Conservation (phyloP, 2,888 invertebrate genomes). For the Diogma glabrata region DNA sequence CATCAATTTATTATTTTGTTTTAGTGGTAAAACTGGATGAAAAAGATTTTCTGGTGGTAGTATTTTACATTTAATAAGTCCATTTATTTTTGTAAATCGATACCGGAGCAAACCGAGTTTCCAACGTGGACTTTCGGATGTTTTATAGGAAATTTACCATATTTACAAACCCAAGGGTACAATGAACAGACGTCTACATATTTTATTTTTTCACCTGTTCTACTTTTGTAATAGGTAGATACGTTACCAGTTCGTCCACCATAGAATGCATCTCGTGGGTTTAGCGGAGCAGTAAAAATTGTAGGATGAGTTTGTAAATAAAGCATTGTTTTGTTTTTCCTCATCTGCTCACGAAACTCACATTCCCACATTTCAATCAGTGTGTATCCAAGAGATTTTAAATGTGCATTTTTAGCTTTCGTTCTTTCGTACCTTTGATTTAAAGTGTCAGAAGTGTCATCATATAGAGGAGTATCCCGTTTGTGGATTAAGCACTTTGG, state of each 20-base stretch:
- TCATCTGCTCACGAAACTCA: background rate
- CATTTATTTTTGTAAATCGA: background rate
- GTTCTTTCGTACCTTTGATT: background rate
- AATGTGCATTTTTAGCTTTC: background rate
- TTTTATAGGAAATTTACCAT: background rate
- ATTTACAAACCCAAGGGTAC: background rate
- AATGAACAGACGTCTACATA: background rate
- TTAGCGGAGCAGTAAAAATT: background rate
- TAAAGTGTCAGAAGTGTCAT: background rate
- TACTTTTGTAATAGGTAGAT: background rate
- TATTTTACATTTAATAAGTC: background rate
- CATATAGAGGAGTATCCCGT: background rate
- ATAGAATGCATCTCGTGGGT: background rate
- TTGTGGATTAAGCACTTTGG: background rate
- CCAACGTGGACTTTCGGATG: background rate
- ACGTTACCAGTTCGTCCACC: background rate
- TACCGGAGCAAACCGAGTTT: background rate
- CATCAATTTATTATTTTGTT: background rate
- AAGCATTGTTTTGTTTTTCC: background rate
- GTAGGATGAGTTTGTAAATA: conserved; percentile 1
- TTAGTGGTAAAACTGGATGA: background rate
- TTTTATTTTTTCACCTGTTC: background rate
- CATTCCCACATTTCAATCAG: background rate
- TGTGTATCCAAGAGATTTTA: background rate
- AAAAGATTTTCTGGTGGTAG: background rate